These are phyloP conservation scores for Trinectes maculatus DNA, from an alignment of 2,113 vertebrate genomes.

Conservation along the genomic window DNA sequence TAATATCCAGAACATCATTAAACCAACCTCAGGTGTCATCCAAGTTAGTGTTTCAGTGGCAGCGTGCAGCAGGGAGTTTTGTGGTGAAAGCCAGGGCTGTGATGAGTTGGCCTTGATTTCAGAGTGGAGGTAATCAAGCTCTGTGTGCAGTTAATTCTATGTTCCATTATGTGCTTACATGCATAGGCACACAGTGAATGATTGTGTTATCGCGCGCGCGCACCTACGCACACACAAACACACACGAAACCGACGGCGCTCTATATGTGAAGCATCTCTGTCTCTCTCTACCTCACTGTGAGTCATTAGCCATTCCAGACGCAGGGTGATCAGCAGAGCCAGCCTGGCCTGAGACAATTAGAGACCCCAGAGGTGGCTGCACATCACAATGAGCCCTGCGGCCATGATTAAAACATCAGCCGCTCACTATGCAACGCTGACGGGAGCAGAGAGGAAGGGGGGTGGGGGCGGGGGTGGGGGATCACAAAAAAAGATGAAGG, in stretches of 20 bases:
- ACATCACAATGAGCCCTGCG: conserved; percentile 80
- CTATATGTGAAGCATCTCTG: conserved; percentile 48
- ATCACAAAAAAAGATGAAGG: conserved; percentile 61
- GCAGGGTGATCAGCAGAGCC: conserved; percentile 78
- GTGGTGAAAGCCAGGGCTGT: neutral
- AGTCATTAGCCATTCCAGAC: conserved; percentile 82
- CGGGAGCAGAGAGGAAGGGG: conserved; percentile 7
- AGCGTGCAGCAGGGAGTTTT: conserved; percentile 9
- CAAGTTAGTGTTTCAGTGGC: neutral
- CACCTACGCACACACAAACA: conserved; percentile 6
- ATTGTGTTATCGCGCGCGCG: conserved; percentile 12
- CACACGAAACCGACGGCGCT: conserved; percentile 24
- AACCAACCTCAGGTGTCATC: neutral
- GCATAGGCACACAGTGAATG: conserved; percentile 44
- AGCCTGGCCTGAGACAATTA: conserved; percentile 81
- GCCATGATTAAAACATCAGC: conserved; percentile 83
- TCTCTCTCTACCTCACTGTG: conserved; percentile 53
- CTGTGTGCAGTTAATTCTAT: conserved; percentile 66
- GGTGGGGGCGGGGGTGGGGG: neutral
- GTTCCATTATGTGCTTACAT: conserved; percentile 67
- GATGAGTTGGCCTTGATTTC: conserved; percentile 58
- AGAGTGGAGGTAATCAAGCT: conserved; percentile 61
- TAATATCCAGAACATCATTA: neutral
- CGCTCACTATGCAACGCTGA: conserved; percentile 66
- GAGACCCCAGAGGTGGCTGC: conserved; percentile 78